These are phyloP conservation scores for Fulica atra DNA, from an alignment of 2,113 vertebrate genomes.

Conservation along the genomic window DNA sequence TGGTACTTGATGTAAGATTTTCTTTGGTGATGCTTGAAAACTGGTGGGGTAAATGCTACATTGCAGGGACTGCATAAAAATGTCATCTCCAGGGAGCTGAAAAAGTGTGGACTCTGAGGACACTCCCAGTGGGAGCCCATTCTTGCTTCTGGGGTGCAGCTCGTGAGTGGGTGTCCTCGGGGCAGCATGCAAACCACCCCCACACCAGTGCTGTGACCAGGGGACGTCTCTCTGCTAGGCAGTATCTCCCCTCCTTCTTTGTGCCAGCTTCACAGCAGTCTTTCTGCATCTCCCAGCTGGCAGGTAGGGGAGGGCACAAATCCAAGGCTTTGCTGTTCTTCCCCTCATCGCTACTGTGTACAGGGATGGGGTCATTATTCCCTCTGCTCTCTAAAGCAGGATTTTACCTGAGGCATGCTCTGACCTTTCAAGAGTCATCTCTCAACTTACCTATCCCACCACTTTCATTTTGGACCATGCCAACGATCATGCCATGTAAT, in stretches of 20 bases:
- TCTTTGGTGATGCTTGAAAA: neutral
- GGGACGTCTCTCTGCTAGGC: neutral
- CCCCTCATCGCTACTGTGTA: rapidly evolving
- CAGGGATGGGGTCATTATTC: neutral
- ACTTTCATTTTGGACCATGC: neutral
- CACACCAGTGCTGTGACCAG: rapidly evolving
- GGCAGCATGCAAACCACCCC: rapidly evolving
- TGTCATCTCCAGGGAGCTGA: neutral
- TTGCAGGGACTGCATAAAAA: neutral
- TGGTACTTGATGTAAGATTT: neutral
- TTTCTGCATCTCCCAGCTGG: neutral
- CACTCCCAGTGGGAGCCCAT: rapidly evolving
- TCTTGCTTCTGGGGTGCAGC: neutral
- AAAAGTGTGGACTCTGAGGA: neutral
- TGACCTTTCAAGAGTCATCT: neutral
- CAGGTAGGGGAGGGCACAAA: neutral
- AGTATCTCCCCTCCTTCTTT: neutral
- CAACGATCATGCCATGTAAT: rapidly evolving
- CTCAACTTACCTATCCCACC: neutral
- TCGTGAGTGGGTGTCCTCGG: rapidly evolving
- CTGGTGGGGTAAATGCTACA: neutral
- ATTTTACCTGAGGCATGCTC: rapidly evolving
- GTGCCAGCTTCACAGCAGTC: neutral
- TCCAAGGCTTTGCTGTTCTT: neutral
- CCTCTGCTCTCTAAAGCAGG: neutral